Evolutionary conservation across 2,888 invertebrate species (phyloP).

Genomic region (Catocala nupta): DNA sequence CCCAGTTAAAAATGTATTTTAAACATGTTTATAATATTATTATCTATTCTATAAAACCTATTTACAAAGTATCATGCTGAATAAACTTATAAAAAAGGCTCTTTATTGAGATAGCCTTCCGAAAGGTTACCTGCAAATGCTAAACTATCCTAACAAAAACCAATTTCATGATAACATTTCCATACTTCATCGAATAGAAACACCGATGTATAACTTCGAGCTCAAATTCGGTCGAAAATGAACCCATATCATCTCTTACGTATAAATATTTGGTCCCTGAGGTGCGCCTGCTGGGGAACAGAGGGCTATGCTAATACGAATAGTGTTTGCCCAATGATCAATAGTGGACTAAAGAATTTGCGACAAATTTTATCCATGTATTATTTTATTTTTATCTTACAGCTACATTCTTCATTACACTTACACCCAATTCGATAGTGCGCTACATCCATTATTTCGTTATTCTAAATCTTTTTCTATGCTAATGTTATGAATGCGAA

Average conservation of each 20-base stretch:
- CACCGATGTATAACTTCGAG: constrained; percentile 16
- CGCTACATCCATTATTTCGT: too few species aligned
- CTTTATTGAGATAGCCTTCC: background rate
- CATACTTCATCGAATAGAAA: constrained; percentile 14
- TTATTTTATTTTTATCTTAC: too few species aligned
- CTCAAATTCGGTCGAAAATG: constrained; percentile 44
- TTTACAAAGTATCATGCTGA: too few species aligned
- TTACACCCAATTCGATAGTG: too few species aligned
- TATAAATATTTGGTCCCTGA: constrained; percentile 58
- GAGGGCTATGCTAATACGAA: constrained; percentile 31
- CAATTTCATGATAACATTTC: constrained; percentile 19
- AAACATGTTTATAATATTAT: too few species aligned
- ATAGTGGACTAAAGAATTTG: background rate
- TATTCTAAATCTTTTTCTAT: too few species aligned
- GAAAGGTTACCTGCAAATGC: constrained; percentile 7
- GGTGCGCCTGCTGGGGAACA: constrained; percentile 25
- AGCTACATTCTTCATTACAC: too few species aligned
- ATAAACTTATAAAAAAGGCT: too few species aligned
- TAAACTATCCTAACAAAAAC: constrained; percentile 11
- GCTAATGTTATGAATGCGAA: too few species aligned
- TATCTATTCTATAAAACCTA: too few species aligned
- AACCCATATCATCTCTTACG: constrained; percentile 55
- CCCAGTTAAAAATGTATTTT: too few species aligned
- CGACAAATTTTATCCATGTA: too few species aligned
- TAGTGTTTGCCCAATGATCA: constrained; percentile 4